Evolutionary conservation across 1,140 invertebrate genomes (phyloP).

Genomic region (Leucophenga varia): DNA sequence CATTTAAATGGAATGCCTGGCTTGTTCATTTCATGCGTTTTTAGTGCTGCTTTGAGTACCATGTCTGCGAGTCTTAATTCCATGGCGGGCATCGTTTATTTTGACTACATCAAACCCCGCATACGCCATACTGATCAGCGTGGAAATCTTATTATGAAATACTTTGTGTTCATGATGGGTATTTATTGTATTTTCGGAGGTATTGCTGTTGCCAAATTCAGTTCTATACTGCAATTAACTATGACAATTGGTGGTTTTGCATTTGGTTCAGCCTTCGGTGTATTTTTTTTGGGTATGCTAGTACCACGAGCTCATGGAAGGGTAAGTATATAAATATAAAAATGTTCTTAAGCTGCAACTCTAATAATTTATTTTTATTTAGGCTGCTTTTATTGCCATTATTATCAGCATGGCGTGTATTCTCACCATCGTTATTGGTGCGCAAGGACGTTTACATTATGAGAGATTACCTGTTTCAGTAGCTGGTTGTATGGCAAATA

Average conservation of each 20-base stretch:
- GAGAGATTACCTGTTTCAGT: conserved; percentile 58
- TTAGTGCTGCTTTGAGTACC: conserved; percentile 72
- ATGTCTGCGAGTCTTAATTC: conserved; percentile 74
- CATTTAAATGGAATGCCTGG: conserved; percentile 64
- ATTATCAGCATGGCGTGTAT: conserved; percentile 66
- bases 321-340: conserved; percentile 54
- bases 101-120: conserved; percentile 65
- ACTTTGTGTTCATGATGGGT: conserved; percentile 61
- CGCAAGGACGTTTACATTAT: conserved; percentile 59
- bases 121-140: conserved; percentile 58
- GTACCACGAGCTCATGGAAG: conserved; percentile 66
- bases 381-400: conserved; percentile 66
- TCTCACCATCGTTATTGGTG: conserved; percentile 73
- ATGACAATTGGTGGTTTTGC: conserved; percentile 64
- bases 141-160: conserved; percentile 67
- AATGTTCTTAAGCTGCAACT: too few relatives aligned
- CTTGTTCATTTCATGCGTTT: conserved; percentile 69
- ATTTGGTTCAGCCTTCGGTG: conserved; percentile 67
- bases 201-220: conserved; percentile 65
- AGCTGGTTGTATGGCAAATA: conserved; percentile 61
- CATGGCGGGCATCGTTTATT: conserved; percentile 73
- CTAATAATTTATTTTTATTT: background rate
- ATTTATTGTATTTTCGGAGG: conserved; percentile 63
- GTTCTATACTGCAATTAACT: conserved; percentile 63
- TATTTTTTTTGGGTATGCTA: conserved; percentile 76